A percentile compares a stretch with the other conserved stretches of the same genome.
Evolutionary conservation across 2,888 invertebrate species (phyloP).

Genomic region (Euspilapteryx auroguttella): DNA sequence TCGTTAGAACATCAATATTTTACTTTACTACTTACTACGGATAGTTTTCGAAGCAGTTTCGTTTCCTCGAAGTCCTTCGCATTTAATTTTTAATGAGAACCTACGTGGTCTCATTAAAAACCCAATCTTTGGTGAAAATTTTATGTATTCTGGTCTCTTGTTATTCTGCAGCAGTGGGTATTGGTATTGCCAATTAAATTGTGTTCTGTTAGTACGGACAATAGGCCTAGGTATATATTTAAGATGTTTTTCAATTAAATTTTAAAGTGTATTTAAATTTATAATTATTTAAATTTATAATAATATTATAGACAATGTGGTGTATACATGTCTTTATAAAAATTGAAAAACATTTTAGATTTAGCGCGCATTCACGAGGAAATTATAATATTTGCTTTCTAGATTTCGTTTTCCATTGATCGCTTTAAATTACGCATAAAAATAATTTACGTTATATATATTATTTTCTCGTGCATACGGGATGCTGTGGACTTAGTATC

Average conservation of each 20-base stretch:
- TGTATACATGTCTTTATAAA: too few species aligned
- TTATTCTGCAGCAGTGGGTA: slow-evolving; percentile 34
- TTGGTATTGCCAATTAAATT: slow-evolving; percentile 41
- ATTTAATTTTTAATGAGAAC: slow-evolving; percentile 20
- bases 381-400: too few species aligned
- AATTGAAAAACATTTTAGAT: slow-evolving; percentile 18
- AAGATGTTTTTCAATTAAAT: too few species aligned
- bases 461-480: too few species aligned
- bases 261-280: slow-evolving; percentile 39
- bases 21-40: slow-evolving; percentile 34
- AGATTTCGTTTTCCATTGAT: too few species aligned
- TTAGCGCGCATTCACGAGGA: too few species aligned
- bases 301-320: too few species aligned
- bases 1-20: slow-evolving; percentile 35
- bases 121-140: slow-evolving; percentile 47
- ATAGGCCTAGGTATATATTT: slow-evolving; percentile 10
- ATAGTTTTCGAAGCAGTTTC: slow-evolving; percentile 16
- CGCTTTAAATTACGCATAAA: too few species aligned
- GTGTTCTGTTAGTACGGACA: slow-evolving; percentile 31
- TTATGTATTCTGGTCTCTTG: slow-evolving; percentile 30
- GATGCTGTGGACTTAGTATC: too few species aligned
- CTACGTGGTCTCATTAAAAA: slow-evolving; percentile 28
- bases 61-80: slow-evolving; percentile 26
- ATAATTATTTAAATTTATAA: slow-evolving; percentile 2
- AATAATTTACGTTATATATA: too few species aligned